A percentile compares a stretch with the other conserved stretches of the same genome.
Evolutionary conservation across 1,140 invertebrate species (phyloP).

Genomic region (Drosophila subobscura): DNA sequence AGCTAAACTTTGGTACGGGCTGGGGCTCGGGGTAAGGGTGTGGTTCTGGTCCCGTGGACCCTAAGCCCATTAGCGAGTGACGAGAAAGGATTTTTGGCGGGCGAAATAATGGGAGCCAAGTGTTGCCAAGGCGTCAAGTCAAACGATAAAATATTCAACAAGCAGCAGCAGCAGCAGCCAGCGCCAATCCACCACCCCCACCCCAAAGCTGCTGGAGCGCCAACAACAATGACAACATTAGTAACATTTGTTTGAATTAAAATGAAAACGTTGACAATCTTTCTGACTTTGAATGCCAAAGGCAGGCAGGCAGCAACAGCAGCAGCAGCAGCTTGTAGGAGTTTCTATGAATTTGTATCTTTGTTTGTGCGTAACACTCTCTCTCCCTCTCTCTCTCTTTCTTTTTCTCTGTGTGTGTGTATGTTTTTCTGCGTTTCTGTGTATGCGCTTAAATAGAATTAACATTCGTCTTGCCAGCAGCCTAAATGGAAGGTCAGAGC

Average conservation of each 20-base stretch:
- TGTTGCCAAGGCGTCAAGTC: conserved; percentile 76
- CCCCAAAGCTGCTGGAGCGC: conserved; percentile 18
- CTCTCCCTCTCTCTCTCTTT: neutral
- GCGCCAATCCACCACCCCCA: neutral
- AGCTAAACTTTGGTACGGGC: neutral
- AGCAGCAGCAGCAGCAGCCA: conserved; percentile 27
- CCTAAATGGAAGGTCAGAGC: neutral
- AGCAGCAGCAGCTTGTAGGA: conserved; percentile 57
- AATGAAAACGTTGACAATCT: conserved; percentile 81
- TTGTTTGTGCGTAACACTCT: neutral
- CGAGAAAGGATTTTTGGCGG: conserved; percentile 70
- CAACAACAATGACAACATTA: conserved; percentile 78
- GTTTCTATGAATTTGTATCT: no score
- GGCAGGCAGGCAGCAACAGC: conserved; percentile 13
- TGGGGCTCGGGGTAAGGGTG: neutral
- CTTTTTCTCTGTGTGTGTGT: neutral
- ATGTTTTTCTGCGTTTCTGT: conserved; percentile 13
- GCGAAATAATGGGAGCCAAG: conserved; percentile 68
- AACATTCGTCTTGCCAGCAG: conserved; percentile 76
- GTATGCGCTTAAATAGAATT: conserved; percentile 75
- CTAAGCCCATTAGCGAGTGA: conserved; percentile 65
- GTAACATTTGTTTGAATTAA: conserved; percentile 83
- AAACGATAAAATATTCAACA: conserved; percentile 81
- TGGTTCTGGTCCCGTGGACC: neutral
- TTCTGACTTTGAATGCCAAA: conserved; percentile 78